A percentile compares a stretch with the other conserved stretches of the same genome.
phyloP scores from a whole-genome alignment of 2,797 vertebrate species.

The Chelonia mydas region DNA sequence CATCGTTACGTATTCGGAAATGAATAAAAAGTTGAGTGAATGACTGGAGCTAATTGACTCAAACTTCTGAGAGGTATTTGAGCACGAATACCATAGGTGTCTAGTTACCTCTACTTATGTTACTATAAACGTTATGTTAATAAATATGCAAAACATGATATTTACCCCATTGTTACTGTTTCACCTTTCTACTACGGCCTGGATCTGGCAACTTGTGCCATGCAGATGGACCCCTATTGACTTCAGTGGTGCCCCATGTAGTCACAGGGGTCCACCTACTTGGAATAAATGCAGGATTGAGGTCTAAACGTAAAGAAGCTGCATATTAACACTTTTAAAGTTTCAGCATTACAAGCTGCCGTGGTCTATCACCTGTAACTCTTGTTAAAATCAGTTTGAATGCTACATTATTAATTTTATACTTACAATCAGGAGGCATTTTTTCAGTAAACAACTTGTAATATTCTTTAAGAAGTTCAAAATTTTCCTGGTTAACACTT shows the following conservation, averaged over 20 bases:
- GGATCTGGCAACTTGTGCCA: not conserved
- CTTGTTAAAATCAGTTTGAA: not conserved
- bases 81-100: not conserved
- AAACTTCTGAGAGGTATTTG: not conserved
- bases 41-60: not conserved
- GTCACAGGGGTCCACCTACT: not conserved
- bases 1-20: not conserved
- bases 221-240: not conserved
- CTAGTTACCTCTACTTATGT: constrained; percentile 14
- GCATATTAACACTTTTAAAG: not conserved
- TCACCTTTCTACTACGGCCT: not conserved
- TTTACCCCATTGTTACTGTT: not conserved
- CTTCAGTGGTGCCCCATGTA: not conserved
- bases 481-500: constrained; percentile 97
- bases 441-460: constrained; percentile 93
- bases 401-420: not conserved
- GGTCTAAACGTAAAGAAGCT: not conserved
- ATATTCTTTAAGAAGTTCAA: constrained; percentile 94
- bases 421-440: constrained; percentile 95
- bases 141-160: not conserved
- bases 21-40: not conserved
- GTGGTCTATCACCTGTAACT: not conserved
- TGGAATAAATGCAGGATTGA: not conserved
- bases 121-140: not conserved
- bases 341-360: not conserved